These are phyloP conservation scores for Papilio glaucus DNA, from an alignment of 1,140 invertebrate genomes.

Conservation along the genomic window DNA sequence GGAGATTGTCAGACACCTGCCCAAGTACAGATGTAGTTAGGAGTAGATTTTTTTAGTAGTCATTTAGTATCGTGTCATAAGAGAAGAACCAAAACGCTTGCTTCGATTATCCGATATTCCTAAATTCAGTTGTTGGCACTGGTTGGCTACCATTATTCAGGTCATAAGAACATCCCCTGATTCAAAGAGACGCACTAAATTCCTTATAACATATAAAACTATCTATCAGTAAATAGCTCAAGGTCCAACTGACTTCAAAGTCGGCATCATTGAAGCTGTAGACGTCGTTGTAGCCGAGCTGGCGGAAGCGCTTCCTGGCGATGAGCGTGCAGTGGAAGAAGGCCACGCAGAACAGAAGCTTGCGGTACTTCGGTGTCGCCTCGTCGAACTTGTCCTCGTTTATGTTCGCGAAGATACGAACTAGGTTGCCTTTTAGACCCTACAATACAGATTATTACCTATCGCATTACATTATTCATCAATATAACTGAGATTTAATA, in stretches of 20 bases:
- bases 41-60: too few relatives aligned
- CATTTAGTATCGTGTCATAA: too few relatives aligned
- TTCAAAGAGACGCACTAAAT: too few relatives aligned
- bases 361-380: slow-evolving; percentile 93
- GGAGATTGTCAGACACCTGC: slow-evolving; percentile 91
- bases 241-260: slow-evolving; percentile 87
- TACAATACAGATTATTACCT: slow-evolving; percentile 59
- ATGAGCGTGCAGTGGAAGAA: slow-evolving; percentile 96
- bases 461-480: too few relatives aligned
- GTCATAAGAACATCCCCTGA: too few relatives aligned
- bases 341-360: slow-evolving; percentile 92
- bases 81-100: too few relatives aligned
- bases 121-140: too few relatives aligned
- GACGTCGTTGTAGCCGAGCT: slow-evolving; percentile 95
- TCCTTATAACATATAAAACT: too few relatives aligned
- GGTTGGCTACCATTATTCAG: too few relatives aligned
- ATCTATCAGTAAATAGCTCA: too few relatives aligned
- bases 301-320: slow-evolving; percentile 94
- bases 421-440: slow-evolving; percentile 95
- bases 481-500: too few relatives aligned
- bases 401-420: slow-evolving; percentile 92
- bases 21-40: background rate
- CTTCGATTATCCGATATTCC: too few relatives aligned
- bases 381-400: slow-evolving; percentile 91
- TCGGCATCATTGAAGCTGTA: slow-evolving; percentile 96